Base-by-base conservation (phyloP, 2,888 invertebrate genomes). In the Cosmorhoe ocellata region DNA sequence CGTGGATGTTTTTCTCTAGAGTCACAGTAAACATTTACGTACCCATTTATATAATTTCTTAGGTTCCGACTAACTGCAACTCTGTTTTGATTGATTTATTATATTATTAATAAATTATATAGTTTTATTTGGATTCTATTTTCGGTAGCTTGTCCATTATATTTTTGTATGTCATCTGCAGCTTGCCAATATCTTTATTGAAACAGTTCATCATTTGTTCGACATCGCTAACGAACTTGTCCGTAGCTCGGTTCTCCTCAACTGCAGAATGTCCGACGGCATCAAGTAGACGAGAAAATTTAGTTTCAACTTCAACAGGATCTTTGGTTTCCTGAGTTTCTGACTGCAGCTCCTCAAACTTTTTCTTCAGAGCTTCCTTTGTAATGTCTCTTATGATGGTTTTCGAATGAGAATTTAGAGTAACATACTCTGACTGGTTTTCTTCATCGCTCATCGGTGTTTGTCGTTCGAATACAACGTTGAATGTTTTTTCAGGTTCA, bases 171-270 rank as follows among this genome's bases (percentile, higher is more conserved):
- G 62, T 41, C 27, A 53, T 43, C 24, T 66, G 58, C 55, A 75
- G 52, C 49, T 70, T 64, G 0, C 56, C 56, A 13, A 79, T 37
- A 36, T 72, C 66, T 11, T 56, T 51, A 36, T 63, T 64, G 22
- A 77, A 68, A 9, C 54, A 56, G 6, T 49, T 58, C 45, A 71
- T 66, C 64, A 76, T 61, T 13, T 55, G 57, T 56, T 71, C 71
- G 2, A 79, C 59, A 26, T 71, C 67, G 10, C 56, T 44, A 10
- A 78, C 42, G 38, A 80, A 76, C 56, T 74, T 70, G 9, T 75
- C 68, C n/a, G 69, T 68, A 1, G 43, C 57, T 27, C 42, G 34
- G 37, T 60, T 64, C 51, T 74, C 72, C 48, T 67, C 51, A 6
- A 54, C 59, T 33, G 46, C 8, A 1, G 53, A 48, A 9, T 32